phyloP scores from a whole-genome alignment of 2,797 vertebrate genomes.

The Poliocrania exsul region DNA sequence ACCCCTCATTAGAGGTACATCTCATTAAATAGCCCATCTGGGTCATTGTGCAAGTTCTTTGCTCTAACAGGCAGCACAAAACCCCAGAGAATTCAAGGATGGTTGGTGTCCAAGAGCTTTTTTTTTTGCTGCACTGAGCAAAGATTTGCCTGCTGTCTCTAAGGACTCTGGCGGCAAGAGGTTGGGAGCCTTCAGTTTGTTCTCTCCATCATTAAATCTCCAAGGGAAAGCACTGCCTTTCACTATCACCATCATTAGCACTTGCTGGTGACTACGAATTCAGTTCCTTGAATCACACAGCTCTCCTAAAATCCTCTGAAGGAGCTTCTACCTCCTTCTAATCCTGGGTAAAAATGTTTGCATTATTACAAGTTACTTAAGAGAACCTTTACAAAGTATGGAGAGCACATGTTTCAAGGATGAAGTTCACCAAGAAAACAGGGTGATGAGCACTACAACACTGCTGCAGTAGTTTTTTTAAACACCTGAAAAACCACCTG shows the following conservation, averaged over 20 bases:
- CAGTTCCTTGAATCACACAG: neutral
- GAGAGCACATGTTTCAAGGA: neutral
- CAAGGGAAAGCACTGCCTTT: constrained; percentile 14
- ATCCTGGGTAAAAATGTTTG: neutral
- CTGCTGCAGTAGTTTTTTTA: neutral
- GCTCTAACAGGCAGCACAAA: constrained; percentile 48
- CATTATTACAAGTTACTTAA: neutral
- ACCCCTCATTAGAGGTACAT: constrained; percentile 29
- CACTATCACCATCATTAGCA: neutral
- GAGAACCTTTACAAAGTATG: neutral
- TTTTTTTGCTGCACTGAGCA: constrained; percentile 20
- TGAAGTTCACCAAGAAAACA: neutral
- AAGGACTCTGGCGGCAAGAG: neutral
- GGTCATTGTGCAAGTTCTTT: constrained; percentile 18
- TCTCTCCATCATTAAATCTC: constrained; percentile 49
- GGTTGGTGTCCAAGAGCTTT: constrained; percentile 33
- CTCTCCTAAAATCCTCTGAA: neutral
- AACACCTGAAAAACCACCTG: neutral
- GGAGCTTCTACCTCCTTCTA: neutral
- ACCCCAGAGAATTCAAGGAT: neutral
- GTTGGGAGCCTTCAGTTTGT: constrained; percentile 36
- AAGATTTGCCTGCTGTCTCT: constrained; percentile 55
- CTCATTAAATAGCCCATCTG: constrained; percentile 58
- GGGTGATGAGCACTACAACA: neutral
- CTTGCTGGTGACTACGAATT: neutral